Evolutionary conservation across 2,888 invertebrate genomes (phyloP).

Genomic region (Heliconius cydno): DNA sequence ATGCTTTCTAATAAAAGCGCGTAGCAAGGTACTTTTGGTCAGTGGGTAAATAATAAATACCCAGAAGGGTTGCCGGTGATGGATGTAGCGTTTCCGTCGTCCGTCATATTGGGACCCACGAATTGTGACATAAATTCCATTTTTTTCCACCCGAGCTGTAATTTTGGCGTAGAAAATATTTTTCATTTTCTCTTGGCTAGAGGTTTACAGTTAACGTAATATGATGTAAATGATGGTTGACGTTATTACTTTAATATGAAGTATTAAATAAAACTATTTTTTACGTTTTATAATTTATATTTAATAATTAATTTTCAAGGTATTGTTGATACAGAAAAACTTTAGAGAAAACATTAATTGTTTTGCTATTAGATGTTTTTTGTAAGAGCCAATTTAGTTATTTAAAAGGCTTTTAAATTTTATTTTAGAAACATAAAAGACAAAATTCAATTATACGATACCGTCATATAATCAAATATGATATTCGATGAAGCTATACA

Average conservation of each 20-base stretch:
- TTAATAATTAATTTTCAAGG: background rate
- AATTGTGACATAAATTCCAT: conserved; percentile 41
- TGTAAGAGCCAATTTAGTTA: background rate
- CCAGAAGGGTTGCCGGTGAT: conserved; percentile 56
- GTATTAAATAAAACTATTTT: background rate
- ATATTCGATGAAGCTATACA: conserved; percentile 6
- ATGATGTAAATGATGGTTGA: background rate
- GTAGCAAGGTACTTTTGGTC: conserved; percentile 49
- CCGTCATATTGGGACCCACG: conserved; percentile 43
- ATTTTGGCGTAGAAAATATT: conserved; percentile 23
- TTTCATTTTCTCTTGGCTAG: conserved; percentile 29
- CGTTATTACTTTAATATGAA: background rate
- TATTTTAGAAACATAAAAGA: background rate
- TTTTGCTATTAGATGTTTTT: background rate
- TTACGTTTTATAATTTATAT: background rate
- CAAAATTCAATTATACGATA: background rate
- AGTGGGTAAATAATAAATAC: conserved; percentile 66
- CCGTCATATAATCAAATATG: background rate
- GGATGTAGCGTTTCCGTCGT: conserved; percentile 55
- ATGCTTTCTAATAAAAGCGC: conserved; percentile 34
- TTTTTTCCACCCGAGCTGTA: conserved; percentile 37
- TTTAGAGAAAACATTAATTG: background rate
- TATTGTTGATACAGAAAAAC: background rate
- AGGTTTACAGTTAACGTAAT: conserved; percentile 16
- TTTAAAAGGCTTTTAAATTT: background rate